Conservation (phyloP, 2,888 invertebrate species). For the Leucophora obtusa region DNA sequence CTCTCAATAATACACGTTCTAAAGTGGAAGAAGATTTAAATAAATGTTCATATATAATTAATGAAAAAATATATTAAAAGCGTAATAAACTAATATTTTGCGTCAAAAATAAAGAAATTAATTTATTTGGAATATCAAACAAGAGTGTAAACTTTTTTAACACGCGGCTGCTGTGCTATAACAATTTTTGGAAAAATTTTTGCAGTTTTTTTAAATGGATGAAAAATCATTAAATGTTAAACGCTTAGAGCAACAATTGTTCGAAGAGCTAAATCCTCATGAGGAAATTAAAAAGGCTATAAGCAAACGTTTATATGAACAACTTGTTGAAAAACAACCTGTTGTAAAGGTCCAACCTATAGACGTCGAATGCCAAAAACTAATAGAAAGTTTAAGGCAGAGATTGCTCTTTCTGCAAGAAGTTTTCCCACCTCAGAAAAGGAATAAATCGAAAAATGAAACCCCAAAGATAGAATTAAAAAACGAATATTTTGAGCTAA, state of each 20-base stretch:
- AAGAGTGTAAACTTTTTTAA: background rate
- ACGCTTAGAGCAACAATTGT: slow-evolving; percentile 55
- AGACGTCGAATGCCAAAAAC: slow-evolving; percentile 36
- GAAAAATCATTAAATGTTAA: slow-evolving; percentile 20
- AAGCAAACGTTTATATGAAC: slow-evolving; percentile 19
- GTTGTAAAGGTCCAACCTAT: slow-evolving; percentile 39
- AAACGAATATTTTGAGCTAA: slow-evolving; percentile 7
- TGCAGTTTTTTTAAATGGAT: background rate
- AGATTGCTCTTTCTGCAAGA: slow-evolving; percentile 32
- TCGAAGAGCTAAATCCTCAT: slow-evolving; percentile 22
- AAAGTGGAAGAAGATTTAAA: background rate
- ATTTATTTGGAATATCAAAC: too few species aligned
- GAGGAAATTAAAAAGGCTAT: slow-evolving; percentile 17
- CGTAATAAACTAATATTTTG: too few species aligned
- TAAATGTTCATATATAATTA: background rate
- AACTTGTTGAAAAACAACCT: slow-evolving; percentile 36
- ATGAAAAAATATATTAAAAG: too few species aligned
- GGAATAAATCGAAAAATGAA: background rate
- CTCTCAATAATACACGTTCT: background rate
- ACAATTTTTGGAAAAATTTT: background rate
- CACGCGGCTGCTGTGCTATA: background rate
- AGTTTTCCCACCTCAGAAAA: slow-evolving; percentile 3
- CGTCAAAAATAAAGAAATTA: too few species aligned
- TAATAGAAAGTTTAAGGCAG: slow-evolving; percentile 26
- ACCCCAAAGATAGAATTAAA: background rate